phyloP scores from a whole-genome alignment of 1,140 invertebrate species.

The Drosophila nasuta region DNA sequence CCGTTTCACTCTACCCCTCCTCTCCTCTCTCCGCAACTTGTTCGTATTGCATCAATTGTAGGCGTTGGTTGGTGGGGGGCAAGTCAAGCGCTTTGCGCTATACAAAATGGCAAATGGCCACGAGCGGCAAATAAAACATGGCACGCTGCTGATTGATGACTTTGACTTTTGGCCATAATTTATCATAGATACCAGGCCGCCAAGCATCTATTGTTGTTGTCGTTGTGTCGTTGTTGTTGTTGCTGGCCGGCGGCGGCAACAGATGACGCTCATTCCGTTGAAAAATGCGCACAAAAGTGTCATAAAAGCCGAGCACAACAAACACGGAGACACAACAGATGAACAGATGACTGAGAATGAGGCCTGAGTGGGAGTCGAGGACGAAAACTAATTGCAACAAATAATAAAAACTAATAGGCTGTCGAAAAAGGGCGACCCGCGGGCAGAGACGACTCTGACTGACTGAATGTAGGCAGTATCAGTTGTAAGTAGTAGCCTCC shows the following conservation, averaged over 20 bases:
- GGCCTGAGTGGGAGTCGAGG: slow-evolving; percentile 21
- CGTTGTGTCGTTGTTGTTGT: slow-evolving; percentile 44
- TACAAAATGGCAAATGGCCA: slow-evolving; percentile 65
- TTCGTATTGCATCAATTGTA: slow-evolving; percentile 1
- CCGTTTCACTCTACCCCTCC: neutral
- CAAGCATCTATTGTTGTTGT: slow-evolving; percentile 34
- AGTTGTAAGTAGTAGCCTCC: slow-evolving; percentile 8
- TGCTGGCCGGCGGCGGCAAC: slow-evolving; percentile 63
- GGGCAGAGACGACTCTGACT: slow-evolving; percentile 2
- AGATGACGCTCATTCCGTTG: slow-evolving; percentile 77
- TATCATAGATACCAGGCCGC: slow-evolving; percentile 75
- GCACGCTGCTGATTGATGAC: slow-evolving; percentile 72
- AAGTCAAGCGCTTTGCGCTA: slow-evolving; percentile 10
- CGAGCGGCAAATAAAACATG: slow-evolving; percentile 77
- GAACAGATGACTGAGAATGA: neutral
- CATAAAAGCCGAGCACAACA: slow-evolving; percentile 60
- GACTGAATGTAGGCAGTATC: slow-evolving; percentile 12
- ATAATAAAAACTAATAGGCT: slow-evolving; percentile 83
- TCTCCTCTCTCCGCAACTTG: neutral
- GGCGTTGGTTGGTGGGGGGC: neutral
- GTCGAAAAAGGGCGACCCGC: slow-evolving; percentile 64
- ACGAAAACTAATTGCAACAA: slow-evolving; percentile 78
- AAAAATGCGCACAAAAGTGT: slow-evolving; percentile 77
- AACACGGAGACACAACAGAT: neutral
- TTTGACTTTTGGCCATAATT: slow-evolving; percentile 82